phyloP scores from a whole-genome alignment of 30 jellyfish, hydroid and myxozoan species.

The Hydractinia symbiolongicarpus region DNA sequence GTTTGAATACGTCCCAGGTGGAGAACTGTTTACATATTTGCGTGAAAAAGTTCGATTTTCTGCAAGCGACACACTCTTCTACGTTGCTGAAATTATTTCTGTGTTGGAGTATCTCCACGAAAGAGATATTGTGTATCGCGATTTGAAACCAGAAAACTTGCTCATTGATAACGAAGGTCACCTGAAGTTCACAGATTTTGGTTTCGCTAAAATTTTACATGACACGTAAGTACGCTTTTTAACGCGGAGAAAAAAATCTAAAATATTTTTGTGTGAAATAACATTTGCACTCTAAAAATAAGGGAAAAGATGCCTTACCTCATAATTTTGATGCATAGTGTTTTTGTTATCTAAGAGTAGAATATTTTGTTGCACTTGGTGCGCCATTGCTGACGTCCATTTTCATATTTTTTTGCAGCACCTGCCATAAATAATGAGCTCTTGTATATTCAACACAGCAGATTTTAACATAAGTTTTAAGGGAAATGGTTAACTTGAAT shows the following conservation, averaged over 20 bases:
- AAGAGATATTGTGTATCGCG: constrained; percentile 71
- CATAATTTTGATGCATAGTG: no score
- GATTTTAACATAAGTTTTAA: no score
- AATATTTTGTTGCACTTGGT: no score
- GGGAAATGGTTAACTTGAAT: no score
- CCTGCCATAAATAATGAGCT: no score
- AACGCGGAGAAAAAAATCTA: neutral
- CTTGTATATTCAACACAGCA: no score
- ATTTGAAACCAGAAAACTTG: constrained; percentile 88
- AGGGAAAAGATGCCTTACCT: no score
- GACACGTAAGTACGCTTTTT: constrained; percentile 62
- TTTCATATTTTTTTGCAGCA: no score
- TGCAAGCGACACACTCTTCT: constrained; percentile 54
- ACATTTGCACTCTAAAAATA: no score
- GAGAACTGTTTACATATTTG: constrained; percentile 87
- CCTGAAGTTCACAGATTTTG: constrained; percentile 84
- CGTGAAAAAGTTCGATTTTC: constrained; percentile 60
- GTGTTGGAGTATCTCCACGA: constrained; percentile 82
- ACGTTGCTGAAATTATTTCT: constrained; percentile 61
- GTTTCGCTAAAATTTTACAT: constrained; percentile 69
- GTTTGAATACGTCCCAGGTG: constrained; percentile 90
- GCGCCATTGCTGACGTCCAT: no score
- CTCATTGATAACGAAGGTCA: constrained; percentile 70
- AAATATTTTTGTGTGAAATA: no score
- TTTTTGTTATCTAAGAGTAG: no score